Evolutionary conservation across 2,113 vertebrate genomes (phyloP).

Genomic region (Boulengeromyrus knoepffleri): DNA sequence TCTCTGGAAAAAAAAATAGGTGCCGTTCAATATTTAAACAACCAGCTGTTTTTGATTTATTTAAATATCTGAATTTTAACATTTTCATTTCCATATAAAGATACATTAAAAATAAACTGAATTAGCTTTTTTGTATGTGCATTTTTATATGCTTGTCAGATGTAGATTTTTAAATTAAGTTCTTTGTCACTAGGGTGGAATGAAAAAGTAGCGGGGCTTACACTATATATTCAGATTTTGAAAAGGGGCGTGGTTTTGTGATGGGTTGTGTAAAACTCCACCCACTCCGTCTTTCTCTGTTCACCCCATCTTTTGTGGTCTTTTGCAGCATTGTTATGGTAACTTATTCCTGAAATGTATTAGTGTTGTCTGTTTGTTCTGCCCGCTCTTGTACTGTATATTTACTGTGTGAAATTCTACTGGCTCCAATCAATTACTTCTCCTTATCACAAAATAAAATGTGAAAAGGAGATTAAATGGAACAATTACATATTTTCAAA

Average conservation of each 20-base stretch:
- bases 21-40: constrained; percentile 9
- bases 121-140: constrained; percentile 10
- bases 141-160: background rate
- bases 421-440: constrained; percentile 19
- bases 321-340: background rate
- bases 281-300: background rate
- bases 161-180: constrained; percentile 22
- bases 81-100: constrained; percentile 17
- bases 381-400: constrained; percentile 25
- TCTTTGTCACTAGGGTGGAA: background rate
- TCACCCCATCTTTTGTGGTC: background rate
- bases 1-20: background rate
- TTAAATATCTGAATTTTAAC: constrained; percentile 3
- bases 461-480: background rate
- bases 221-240: background rate
- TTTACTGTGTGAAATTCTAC: constrained; percentile 26
- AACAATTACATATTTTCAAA: constrained; percentile 18
- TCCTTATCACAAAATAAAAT: constrained; percentile 17
- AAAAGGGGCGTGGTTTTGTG: background rate
- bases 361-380: constrained; percentile 5
- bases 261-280: background rate
- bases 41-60: constrained; percentile 18
- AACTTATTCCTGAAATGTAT: constrained; percentile 7
- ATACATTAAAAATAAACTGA: background rate
- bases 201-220: background rate